Conservation (phyloP, 2,113 vertebrate genomes). For the Nyctibius bracteatus region DNA sequence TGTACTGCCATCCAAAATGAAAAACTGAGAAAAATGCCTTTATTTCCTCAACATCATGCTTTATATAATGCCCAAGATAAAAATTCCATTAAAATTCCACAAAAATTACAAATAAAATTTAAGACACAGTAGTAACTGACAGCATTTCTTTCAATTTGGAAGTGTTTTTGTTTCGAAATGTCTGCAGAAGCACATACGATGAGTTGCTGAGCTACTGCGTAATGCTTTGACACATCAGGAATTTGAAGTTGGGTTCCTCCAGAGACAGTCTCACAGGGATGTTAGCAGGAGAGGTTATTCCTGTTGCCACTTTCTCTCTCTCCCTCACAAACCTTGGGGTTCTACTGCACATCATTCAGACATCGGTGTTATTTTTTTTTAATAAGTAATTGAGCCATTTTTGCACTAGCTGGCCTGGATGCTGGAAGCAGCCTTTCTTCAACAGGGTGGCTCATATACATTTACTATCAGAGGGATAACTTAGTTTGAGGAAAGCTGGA, state of each 20-base stretch:
- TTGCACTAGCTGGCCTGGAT: neutral
- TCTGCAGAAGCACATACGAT: neutral
- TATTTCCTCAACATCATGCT: neutral
- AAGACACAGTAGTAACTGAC: neutral
- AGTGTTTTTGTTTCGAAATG: neutral
- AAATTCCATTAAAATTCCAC: neutral
- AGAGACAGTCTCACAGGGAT: neutral
- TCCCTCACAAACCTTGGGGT: neutral
- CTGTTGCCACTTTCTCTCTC: neutral
- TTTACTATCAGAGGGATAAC: neutral
- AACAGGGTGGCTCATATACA: neutral
- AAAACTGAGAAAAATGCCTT: neutral
- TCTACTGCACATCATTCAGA: neutral
- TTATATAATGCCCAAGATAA: neutral
- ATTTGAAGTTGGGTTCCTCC: neutral
- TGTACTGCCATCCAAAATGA: neutral
- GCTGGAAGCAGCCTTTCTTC: neutral
- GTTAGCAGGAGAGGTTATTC: neutral
- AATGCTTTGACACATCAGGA: neutral
- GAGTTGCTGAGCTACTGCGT: neutral
- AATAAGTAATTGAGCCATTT: neutral
- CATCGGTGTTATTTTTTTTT: neutral
- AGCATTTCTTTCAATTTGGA: neutral
- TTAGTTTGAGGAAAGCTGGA: neutral
- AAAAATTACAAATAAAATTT: neutral